Evolutionary conservation across 2,888 invertebrate genomes (phyloP).

Genomic region (Scaptodrosophila latifasciaeformis): DNA sequence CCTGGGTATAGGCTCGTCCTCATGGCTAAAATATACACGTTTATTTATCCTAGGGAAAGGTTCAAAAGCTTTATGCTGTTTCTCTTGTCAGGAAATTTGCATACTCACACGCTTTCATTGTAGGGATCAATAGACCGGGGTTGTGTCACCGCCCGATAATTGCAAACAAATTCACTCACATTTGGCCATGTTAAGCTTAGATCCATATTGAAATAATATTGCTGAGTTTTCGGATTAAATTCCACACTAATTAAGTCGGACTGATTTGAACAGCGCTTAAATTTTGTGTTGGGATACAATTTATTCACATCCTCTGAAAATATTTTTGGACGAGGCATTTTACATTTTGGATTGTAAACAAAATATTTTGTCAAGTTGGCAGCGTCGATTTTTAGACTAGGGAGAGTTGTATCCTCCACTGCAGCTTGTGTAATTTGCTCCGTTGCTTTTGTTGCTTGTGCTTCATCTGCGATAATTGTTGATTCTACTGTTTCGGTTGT

Average conservation of each 20-base stretch:
- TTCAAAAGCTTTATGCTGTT: no score
- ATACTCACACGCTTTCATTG: slow-evolving; percentile 19
- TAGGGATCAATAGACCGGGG: slow-evolving; percentile 28
- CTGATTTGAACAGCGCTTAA: slow-evolving; percentile 15
- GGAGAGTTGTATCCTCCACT: no score
- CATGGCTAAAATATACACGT: slow-evolving; percentile 32
- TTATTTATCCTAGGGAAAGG: slow-evolving; percentile 29
- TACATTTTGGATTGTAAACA: slow-evolving; percentile 77
- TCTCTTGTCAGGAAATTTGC: no score
- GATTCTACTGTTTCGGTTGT: neutral
- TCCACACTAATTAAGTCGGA: slow-evolving; percentile 19
- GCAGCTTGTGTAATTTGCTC: no score
- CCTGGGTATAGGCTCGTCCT: slow-evolving; percentile 29
- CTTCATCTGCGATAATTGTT: neutral
- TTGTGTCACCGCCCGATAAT: slow-evolving; percentile 55
- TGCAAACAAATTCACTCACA: slow-evolving; percentile 40
- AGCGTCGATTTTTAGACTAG: neutral
- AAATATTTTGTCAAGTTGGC: slow-evolving; percentile 17
- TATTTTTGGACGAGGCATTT: slow-evolving; percentile 78
- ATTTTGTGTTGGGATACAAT: no score
- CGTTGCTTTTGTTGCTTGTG: no score
- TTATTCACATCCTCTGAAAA: slow-evolving; percentile 75
- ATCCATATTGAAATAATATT: slow-evolving; percentile 32
- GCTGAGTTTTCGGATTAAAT: slow-evolving; percentile 20
- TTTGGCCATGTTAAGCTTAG: slow-evolving; percentile 20